Evolutionary conservation across 2,113 vertebrate species (phyloP), one percentile per base, ranked within the genome.

Genomic region (Coryphaenoides rupestris): DNA sequence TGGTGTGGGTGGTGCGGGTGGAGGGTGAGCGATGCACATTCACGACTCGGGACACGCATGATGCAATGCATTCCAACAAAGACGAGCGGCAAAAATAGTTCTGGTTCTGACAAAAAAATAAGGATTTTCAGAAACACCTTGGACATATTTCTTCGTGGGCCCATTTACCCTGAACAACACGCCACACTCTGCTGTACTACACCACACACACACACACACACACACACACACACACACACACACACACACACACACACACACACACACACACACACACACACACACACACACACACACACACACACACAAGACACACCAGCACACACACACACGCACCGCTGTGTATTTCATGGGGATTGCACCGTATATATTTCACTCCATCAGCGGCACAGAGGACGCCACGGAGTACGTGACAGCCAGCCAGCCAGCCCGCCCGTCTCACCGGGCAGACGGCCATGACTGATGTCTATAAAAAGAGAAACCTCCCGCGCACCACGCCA

Each of bases 11-110:
- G 22, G 55, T 40, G 28, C 21, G 50, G 53, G 53, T 63, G 68
- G 66, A 58, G 59, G 55, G 59, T 57, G 68, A 52, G 46, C 60
- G 9, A 73, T 60, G 65, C 68, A 74, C 60, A 74, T 76, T 21
- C 59, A 75, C 56, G 24, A 69, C 72, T 70, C 2, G 49, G 70
- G 60, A 81, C 10, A 61, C 73, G 76, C 65, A 59, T 46, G 33
- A 68, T 75, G 71, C 81, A 85, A 80, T 79, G 78, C 76, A 79
- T 74, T 74, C 65, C 68, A 19, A 46, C 56, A 79, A 80, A 86
- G n/a, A n/a, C n/a, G n/a, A n/a, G n/a, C n/a, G n/a, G n/a, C 14
- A 83, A 87, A 86, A 86, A 87, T 84, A 87, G 76, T 72, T n/a
- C 64, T 16, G 60, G 68, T 17, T 21, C 50, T 77, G 75, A 86